phyloP scores from a whole-genome alignment of 2,797 vertebrate genomes.

The Odontamblyopus rebecca region DNA sequence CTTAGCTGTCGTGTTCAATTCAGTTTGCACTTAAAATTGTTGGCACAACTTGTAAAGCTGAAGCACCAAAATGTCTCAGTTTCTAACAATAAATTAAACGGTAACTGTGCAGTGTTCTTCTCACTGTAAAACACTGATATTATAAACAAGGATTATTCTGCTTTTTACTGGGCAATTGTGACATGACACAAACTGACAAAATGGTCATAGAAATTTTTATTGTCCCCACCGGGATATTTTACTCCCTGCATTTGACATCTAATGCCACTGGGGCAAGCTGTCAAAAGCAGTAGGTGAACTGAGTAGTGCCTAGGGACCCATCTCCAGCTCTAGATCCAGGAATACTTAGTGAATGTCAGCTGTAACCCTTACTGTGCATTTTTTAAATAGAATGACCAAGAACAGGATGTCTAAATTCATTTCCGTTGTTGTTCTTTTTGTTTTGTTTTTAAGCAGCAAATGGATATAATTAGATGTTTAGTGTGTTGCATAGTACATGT shows the following conservation, averaged over 20 bases:
- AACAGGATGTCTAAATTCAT: no score
- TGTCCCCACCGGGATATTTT: background rate
- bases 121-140: background rate
- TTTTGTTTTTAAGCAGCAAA: no score
- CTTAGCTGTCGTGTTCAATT: slow-evolving; percentile 10
- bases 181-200: slow-evolving; percentile 5
- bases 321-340: background rate
- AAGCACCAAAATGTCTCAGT: background rate
- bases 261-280: background rate
- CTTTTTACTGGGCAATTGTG: background rate
- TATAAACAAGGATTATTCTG: background rate
- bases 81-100: background rate
- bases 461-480: no score
- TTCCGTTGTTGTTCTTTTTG: no score
- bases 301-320: background rate
- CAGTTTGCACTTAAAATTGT: slow-evolving; percentile 8
- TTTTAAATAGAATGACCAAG: no score
- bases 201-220: background rate
- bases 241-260: background rate
- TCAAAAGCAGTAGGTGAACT: background rate
- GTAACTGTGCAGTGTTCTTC: background rate
- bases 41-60: background rate
- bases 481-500: no score
- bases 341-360: background rate
- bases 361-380: background rate